Conservation (phyloP, 2,888 invertebrate genomes). For the Lasioglossum lativentre region DNA sequence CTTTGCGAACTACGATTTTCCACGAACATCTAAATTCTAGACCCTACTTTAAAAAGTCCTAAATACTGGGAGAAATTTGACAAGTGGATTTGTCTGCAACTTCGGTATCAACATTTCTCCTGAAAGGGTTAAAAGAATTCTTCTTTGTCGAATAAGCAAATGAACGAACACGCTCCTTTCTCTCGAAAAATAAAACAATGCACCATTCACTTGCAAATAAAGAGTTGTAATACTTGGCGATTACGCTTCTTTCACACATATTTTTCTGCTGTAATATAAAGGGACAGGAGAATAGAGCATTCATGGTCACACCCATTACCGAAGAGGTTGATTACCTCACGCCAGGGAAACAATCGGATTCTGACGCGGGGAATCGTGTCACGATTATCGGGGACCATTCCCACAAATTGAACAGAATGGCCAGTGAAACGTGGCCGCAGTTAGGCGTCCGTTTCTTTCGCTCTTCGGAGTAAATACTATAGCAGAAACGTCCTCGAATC, state of each 20-base stretch:
- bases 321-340: neutral
- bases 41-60: neutral
- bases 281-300: neutral
- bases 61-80: neutral
- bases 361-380: slow-evolving; percentile 48
- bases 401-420: neutral
- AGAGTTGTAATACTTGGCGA: too few relatives aligned
- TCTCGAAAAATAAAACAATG: too few relatives aligned
- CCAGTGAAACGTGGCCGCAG: neutral
- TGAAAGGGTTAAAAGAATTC: too few relatives aligned
- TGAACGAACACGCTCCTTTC: too few relatives aligned
- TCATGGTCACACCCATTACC: neutral
- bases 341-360: neutral
- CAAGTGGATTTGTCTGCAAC: too few relatives aligned
- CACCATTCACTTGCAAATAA: too few relatives aligned
- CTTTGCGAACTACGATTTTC: too few relatives aligned
- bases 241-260: neutral
- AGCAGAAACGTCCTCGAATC: slow-evolving; percentile 1
- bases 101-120: too few relatives aligned
- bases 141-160: too few relatives aligned
- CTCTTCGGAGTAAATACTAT: neutral
- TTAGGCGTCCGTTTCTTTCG: slow-evolving; percentile 14
- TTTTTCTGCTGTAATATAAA: neutral
- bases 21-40: too few relatives aligned
- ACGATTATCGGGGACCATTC: slow-evolving; percentile 60